A percentile compares a stretch with the other conserved stretches of the same genome.
Conservation (phyloP, 2,888 invertebrate genomes). For the Clivina fossor region DNA sequence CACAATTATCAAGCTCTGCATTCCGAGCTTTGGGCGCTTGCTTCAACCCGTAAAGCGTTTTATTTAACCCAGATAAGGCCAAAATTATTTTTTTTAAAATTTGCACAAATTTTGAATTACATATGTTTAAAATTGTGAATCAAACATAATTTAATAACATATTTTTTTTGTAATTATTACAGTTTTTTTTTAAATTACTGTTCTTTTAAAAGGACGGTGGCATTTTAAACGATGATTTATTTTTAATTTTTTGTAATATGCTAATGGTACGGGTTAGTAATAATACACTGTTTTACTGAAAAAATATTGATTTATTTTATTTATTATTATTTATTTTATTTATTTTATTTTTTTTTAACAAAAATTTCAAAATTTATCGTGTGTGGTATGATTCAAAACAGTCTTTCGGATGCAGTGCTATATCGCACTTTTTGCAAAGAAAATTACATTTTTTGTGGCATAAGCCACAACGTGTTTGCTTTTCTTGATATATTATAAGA, state of each 20-base stretch:
- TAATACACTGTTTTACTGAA: background rate
- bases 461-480: slow-evolving; percentile 32
- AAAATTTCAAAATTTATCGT: background rate
- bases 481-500: slow-evolving; percentile 30
- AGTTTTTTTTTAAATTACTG: too few species aligned
- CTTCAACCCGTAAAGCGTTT: too few species aligned
- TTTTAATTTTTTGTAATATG: background rate
- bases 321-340: too few species aligned
- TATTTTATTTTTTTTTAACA: background rate
- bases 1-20: too few species aligned
- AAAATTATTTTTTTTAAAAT: too few species aligned
- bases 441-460: slow-evolving; percentile 34
- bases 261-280: background rate
- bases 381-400: slow-evolving; percentile 8
- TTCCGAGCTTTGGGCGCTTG: too few species aligned
- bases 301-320: background rate
- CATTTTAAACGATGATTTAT: background rate
- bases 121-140: too few species aligned
- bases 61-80: too few species aligned
- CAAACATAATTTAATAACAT: too few species aligned
- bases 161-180: too few species aligned
- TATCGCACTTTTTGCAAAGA: slow-evolving; percentile 12
- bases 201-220: slow-evolving; percentile 8
- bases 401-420: slow-evolving; percentile 8
- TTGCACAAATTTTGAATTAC: too few species aligned